phyloP scores from a whole-genome alignment of 2,888 invertebrate species.

The Mystacides longicornis region DNA sequence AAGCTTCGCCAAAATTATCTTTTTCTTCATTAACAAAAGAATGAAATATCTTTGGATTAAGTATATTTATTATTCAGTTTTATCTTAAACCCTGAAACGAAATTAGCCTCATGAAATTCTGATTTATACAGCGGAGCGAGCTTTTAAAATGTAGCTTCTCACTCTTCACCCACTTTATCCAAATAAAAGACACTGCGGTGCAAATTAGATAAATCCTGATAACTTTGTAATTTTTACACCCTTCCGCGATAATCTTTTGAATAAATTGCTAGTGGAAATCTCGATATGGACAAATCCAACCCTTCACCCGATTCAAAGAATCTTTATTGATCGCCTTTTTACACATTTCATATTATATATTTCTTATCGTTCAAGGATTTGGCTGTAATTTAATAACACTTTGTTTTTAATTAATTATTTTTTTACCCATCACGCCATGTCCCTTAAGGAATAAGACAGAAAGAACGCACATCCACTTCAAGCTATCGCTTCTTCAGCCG shows the following conservation, averaged over 20 bases:
- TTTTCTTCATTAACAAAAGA: constrained; percentile 1
- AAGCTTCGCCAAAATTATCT: neutral
- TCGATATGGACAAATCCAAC: too few species aligned
- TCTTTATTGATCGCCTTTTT: too few species aligned
- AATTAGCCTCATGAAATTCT: neutral
- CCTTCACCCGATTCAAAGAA: too few species aligned
- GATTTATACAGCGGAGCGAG: neutral
- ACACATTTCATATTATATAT: too few species aligned
- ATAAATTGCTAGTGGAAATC: neutral
- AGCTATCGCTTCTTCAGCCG: too few species aligned
- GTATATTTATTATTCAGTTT: neutral
- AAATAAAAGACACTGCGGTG: neutral
- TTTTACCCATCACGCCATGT: too few species aligned
- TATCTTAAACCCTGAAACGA: neutral
- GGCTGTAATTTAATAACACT: too few species aligned
- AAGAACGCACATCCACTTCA: too few species aligned
- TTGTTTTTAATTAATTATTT: too few species aligned
- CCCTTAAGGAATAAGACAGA: too few species aligned
- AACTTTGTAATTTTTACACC: neutral
- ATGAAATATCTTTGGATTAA: neutral
- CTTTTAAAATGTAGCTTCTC: neutral
- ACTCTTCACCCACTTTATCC: neutral
- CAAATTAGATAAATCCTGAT: neutral
- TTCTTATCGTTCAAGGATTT: too few species aligned
- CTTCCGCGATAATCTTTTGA: too few species aligned